Conservation (phyloP, 1,140 invertebrate genomes). For the Eubasilissa regina region DNA sequence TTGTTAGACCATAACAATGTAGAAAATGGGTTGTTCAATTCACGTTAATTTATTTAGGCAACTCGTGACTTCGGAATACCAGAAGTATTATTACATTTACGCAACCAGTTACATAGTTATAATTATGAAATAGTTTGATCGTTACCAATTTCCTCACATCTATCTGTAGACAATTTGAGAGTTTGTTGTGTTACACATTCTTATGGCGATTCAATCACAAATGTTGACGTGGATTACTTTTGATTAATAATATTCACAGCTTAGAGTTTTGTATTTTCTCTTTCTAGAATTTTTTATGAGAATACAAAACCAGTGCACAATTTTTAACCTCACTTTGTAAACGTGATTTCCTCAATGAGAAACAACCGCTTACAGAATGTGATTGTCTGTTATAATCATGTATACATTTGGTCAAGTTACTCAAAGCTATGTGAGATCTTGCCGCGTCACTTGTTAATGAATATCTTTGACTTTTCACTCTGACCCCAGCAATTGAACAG, state of each 20-base stretch:
- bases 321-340: too few species aligned
- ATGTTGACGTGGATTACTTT: too few species aligned
- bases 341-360: too few species aligned
- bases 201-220: too few species aligned
- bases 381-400: neutral
- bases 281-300: too few species aligned
- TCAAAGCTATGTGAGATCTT: neutral
- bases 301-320: too few species aligned
- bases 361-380: neutral
- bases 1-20: too few species aligned
- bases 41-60: constrained; percentile 3
- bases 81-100: constrained; percentile 29
- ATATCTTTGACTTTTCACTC: neutral
- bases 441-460: neutral
- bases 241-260: too few species aligned
- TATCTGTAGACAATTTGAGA: neutral
- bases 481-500: too few species aligned
- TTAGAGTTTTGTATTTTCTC: too few species aligned
- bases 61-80: constrained; percentile 25
- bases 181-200: too few species aligned
- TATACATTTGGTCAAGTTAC: neutral
- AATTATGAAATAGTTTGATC: constrained; percentile 11
- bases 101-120: constrained; percentile 24
- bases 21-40: neutral
- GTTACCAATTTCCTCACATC: neutral